Evolutionary conservation across 2,888 invertebrate species (phyloP).

Genomic region (Stenodema calcarata): DNA sequence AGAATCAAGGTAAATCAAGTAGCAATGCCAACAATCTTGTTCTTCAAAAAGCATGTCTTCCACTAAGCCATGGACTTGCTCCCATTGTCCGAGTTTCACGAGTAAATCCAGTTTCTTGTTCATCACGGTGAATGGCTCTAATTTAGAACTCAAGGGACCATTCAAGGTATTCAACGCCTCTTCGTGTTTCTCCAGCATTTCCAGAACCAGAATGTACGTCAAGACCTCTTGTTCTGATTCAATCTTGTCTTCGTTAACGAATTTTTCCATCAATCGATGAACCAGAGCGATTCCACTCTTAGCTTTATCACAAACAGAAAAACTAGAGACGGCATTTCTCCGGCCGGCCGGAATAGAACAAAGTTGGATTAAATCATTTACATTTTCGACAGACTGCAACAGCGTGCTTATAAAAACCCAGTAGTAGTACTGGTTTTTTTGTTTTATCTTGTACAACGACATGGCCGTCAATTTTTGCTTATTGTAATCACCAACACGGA

Average conservation of each 20-base stretch:
- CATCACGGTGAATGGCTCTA: slow-evolving; percentile 65
- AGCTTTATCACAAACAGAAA: slow-evolving; percentile 6
- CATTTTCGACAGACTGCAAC: slow-evolving; percentile 74
- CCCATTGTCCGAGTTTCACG: slow-evolving; percentile 76
- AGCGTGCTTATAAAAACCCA: slow-evolving; percentile 98
- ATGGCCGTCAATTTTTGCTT: slow-evolving; percentile 90
- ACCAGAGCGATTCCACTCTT: slow-evolving; percentile 6
- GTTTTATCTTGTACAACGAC: slow-evolving; percentile 86
- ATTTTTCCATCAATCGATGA: slow-evolving; percentile 67
- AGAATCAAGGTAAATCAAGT: slow-evolving; percentile 51
- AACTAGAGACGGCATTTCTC: slow-evolving; percentile 14
- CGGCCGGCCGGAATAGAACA: slow-evolving; percentile 10
- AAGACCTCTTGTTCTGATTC: slow-evolving; percentile 94
- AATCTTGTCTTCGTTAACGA: slow-evolving; percentile 83
- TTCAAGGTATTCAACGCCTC: slow-evolving; percentile 83
- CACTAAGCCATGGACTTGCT: slow-evolving; percentile 69
- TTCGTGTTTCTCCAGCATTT: slow-evolving; percentile 70
- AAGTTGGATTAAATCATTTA: slow-evolving; percentile 42
- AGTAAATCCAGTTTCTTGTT: slow-evolving; percentile 75
- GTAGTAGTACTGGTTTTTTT: slow-evolving; percentile 95
- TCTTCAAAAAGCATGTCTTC: slow-evolving; percentile 73
- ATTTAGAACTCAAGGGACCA: slow-evolving; percentile 73
- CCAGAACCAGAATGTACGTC: slow-evolving; percentile 86
- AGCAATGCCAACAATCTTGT: slow-evolving; percentile 59
- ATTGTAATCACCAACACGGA: slow-evolving; percentile 86